Conservation (phyloP, 2,797 vertebrate species). For the Uromys caudimaculatus region DNA sequence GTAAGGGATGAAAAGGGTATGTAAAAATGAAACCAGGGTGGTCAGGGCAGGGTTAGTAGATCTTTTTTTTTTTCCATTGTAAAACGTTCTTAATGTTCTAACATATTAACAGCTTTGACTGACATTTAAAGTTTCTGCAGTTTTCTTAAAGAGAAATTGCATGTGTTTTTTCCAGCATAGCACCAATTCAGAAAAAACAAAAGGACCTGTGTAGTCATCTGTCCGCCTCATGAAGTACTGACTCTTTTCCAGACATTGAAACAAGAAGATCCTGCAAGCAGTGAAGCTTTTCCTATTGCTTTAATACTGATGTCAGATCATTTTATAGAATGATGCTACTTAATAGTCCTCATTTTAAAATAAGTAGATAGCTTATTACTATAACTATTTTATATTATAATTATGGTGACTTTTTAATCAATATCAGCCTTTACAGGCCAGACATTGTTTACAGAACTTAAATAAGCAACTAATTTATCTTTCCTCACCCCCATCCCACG, state of each 20-base stretch:
- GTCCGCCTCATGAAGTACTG: background rate
- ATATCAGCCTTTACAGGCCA: background rate
- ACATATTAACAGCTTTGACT: background rate
- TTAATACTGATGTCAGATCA: background rate
- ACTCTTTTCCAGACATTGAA: conserved; percentile 26
- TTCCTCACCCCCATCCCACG: too few species aligned
- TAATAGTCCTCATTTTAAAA: background rate
- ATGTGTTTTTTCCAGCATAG: background rate
- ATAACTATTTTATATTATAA: background rate
- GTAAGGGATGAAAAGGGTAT: conserved; percentile 18
- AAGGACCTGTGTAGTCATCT: background rate
- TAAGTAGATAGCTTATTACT: background rate
- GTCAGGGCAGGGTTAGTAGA: background rate
- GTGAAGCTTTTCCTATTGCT: background rate
- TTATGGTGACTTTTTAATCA: background rate
- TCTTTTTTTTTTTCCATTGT: background rate
- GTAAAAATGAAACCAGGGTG: conserved; percentile 62
- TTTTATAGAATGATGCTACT: background rate
- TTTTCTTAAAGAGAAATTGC: conserved; percentile 16
- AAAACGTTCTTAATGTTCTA: conserved; percentile 65
- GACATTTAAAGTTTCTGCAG: conserved; percentile 39
- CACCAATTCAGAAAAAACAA: background rate
- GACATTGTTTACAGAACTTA: background rate
- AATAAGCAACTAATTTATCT: background rate
- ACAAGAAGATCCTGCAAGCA: background rate